Evolutionary conservation across 1,140 invertebrate species (phyloP).

Genomic region (Lucilia cuprina): DNA sequence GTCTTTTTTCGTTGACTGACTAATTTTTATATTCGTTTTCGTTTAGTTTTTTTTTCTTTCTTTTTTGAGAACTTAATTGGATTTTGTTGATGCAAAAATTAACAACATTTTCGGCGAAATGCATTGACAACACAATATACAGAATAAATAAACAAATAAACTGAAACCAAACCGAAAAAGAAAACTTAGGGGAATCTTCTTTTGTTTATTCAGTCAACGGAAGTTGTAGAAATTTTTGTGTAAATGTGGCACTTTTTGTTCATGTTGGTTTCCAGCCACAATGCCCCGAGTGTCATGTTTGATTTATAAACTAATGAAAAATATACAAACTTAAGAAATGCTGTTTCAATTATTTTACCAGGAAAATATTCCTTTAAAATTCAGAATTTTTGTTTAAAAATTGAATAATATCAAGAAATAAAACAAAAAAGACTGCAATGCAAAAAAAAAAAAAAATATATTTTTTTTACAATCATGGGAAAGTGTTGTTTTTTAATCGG

Average conservation of each 20-base stretch:
- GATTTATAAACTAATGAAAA: constrained; percentile 15
- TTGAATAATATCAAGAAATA: background rate
- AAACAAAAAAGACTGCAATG: background rate
- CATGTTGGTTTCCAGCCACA: background rate
- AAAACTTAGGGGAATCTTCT: background rate
- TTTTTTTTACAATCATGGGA: background rate
- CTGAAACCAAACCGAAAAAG: background rate
- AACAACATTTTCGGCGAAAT: constrained; percentile 3
- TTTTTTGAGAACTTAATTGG: constrained; percentile 8
- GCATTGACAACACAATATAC: background rate
- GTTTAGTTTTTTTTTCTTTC: background rate
- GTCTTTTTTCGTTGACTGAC: background rate
- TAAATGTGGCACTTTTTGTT: constrained; percentile 4
- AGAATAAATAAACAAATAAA: background rate
- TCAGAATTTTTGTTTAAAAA: background rate
- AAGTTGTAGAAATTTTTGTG: background rate
- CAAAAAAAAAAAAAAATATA: background rate
- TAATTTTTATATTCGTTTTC: too few relatives aligned
- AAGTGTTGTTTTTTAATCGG: background rate
- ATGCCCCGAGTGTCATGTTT: constrained; percentile 4
- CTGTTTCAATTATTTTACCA: background rate
- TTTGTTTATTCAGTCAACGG: background rate
- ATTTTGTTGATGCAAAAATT: constrained; percentile 7
- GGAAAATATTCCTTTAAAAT: background rate
- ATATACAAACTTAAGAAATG: background rate